A percentile compares a stretch with the other conserved stretches of the same genome.
These are phyloP conservation scores for Macquaria australasica DNA, from an alignment of 2,113 vertebrate genomes.

Conservation along the genomic window DNA sequence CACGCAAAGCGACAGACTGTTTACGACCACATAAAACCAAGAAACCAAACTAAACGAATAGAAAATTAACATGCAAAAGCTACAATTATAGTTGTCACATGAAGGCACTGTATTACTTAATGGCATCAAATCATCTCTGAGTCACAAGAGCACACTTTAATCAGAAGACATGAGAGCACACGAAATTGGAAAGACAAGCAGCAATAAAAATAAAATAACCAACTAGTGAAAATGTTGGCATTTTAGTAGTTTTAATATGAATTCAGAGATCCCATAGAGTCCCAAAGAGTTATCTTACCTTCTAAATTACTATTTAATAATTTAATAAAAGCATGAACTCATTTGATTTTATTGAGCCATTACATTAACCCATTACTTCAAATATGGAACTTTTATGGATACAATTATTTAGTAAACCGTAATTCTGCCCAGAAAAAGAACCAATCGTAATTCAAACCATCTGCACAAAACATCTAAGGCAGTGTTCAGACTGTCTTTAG, in stretches of 20 bases:
- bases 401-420: background rate
- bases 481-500: background rate
- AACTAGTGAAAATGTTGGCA: background rate
- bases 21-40: slow-evolving; percentile 8
- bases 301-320: background rate
- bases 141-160: background rate
- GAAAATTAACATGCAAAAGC: background rate
- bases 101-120: background rate
- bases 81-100: background rate
- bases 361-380: background rate
- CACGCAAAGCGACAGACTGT: background rate
- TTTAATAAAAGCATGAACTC: background rate
- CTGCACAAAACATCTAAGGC: background rate
- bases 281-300: background rate
- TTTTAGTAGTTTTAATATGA: background rate
- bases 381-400: background rate
- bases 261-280: background rate
- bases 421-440: background rate
- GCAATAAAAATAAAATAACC: background rate
- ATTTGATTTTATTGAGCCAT: background rate
- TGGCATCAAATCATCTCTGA: background rate
- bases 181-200: background rate
- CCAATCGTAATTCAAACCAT: background rate
- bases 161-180: background rate
- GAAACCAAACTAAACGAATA: slow-evolving; percentile 12